phyloP scores from a whole-genome alignment of 1,140 invertebrate genomes.

The Ceratina calcarata region DNA sequence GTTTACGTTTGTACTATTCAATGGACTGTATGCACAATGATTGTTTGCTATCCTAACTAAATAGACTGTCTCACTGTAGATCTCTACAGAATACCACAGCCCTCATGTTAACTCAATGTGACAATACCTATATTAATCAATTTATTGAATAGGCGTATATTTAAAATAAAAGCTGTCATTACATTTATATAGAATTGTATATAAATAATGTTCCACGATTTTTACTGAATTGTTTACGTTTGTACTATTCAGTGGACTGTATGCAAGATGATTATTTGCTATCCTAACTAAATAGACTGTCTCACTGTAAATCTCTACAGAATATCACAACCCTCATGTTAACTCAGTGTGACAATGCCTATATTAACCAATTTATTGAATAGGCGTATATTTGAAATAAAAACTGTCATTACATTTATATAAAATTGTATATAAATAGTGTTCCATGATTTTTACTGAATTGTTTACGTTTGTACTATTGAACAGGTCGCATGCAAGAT shows the following conservation, averaged over 20 bases:
- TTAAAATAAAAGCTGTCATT: too few relatives aligned
- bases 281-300: not conserved
- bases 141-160: too few relatives aligned
- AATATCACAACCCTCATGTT: slow-evolving; percentile 25
- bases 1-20: not conserved
- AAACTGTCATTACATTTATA: too few relatives aligned
- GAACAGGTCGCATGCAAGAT: not conserved
- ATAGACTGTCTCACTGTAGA: slow-evolving; percentile 1
- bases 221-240: not conserved
- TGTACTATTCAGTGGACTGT: not conserved
- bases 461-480: not conserved
- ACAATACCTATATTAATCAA: too few relatives aligned
- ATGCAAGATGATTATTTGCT: not conserved
- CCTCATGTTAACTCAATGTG: slow-evolving; percentile 32
- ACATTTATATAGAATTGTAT: too few relatives aligned
- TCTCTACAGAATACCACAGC: slow-evolving; percentile 6
- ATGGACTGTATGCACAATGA: not conserved
- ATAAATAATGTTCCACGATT: not conserved
- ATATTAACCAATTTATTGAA: too few relatives aligned
- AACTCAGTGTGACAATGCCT: slow-evolving; percentile 45
- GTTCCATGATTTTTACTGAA: not conserved
- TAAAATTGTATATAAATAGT: too few relatives aligned
- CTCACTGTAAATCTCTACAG: not conserved
- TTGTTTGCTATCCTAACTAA: not conserved
- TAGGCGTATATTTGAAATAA: too few relatives aligned